Evolutionary conservation across 1,140 invertebrate species (phyloP).

Genomic region (Kradibia gibbosae): DNA sequence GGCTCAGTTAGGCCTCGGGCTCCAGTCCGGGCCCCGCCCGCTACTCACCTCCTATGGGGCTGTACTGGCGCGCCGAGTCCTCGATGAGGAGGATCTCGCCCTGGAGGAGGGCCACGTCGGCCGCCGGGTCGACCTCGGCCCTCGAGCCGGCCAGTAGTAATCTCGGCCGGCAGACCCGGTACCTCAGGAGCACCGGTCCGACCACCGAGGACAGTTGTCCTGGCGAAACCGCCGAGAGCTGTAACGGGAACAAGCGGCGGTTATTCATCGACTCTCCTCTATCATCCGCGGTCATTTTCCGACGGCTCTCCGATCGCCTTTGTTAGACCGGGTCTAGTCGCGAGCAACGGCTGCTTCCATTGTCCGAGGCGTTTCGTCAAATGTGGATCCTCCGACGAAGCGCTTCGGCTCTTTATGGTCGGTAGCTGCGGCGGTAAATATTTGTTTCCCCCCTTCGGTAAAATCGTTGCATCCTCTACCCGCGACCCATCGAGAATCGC

Average conservation of each 20-base stretch:
- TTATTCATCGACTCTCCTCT: too few species aligned
- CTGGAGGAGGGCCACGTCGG: constrained; percentile 74
- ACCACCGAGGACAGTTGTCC: constrained; percentile 71
- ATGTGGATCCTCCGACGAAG: background rate
- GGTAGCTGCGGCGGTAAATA: too few species aligned
- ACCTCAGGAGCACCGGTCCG: constrained; percentile 73
- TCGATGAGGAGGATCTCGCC: constrained; percentile 78
- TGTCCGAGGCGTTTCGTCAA: background rate
- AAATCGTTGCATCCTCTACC: too few species aligned
- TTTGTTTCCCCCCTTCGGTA: too few species aligned
- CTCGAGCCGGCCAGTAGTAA: constrained; percentile 76
- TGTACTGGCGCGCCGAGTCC: constrained; percentile 72
- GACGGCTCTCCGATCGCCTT: too few species aligned
- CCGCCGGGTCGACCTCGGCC: constrained; percentile 76
- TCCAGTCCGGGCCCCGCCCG: background rate
- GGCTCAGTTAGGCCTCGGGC: background rate
- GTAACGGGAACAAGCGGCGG: constrained; percentile 51
- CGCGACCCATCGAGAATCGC: too few species aligned
- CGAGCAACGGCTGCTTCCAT: background rate
- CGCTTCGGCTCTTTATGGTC: too few species aligned
- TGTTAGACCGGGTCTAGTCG: background rate
- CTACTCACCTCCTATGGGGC: constrained; percentile 69
- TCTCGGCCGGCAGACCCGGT: constrained; percentile 67
- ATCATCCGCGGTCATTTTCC: too few species aligned
- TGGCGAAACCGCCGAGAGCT: constrained; percentile 65